Percentiles rank a stretch among this genome's conserved stretches.
Conservation (phyloP, 2,113 vertebrate genomes). For the Amphilophus citrinellus region DNA sequence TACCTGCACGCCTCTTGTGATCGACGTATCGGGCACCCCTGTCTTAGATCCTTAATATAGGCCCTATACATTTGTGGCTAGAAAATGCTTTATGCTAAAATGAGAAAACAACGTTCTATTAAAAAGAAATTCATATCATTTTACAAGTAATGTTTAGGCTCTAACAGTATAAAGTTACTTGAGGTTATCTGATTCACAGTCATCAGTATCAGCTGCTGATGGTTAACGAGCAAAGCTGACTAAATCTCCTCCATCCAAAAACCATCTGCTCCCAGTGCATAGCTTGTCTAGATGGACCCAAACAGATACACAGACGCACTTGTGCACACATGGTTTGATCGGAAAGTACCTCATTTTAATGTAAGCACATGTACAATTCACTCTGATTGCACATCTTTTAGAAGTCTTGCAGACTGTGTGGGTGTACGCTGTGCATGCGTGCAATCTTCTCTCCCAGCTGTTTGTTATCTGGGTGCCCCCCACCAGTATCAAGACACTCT, state of each 20-base stretch:
- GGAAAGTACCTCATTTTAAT: slow-evolving; percentile 55
- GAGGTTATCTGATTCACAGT: slow-evolving; percentile 2
- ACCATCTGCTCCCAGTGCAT: slow-evolving; percentile 36
- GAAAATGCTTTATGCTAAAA: slow-evolving; percentile 1
- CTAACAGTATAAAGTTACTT: background rate
- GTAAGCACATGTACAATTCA: slow-evolving; percentile 36
- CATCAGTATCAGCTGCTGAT: slow-evolving; percentile 40
- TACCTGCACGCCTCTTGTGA: no score
- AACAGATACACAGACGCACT: slow-evolving; percentile 12
- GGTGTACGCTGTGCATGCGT: background rate
- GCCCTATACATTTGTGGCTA: background rate
- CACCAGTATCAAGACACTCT: slow-evolving; percentile 53
- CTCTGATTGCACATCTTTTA: slow-evolving; percentile 30
- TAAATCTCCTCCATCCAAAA: slow-evolving; percentile 17
- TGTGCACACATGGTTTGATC: slow-evolving; percentile 10
- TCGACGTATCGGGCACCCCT: no score
- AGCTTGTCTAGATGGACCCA: background rate
- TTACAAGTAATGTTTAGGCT: accelerated
- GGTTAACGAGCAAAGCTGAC: slow-evolving; percentile 20
- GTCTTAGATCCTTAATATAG: background rate
- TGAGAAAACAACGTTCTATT: background rate
- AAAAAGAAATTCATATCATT: slow-evolving; percentile 3
- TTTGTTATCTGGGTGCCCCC: slow-evolving; percentile 64
- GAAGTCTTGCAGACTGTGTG: slow-evolving; percentile 35
- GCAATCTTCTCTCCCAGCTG: slow-evolving; percentile 42